Evolutionary conservation across 2,113 vertebrate genomes (phyloP).

Genomic region (Nannobrachium achirus): DNA sequence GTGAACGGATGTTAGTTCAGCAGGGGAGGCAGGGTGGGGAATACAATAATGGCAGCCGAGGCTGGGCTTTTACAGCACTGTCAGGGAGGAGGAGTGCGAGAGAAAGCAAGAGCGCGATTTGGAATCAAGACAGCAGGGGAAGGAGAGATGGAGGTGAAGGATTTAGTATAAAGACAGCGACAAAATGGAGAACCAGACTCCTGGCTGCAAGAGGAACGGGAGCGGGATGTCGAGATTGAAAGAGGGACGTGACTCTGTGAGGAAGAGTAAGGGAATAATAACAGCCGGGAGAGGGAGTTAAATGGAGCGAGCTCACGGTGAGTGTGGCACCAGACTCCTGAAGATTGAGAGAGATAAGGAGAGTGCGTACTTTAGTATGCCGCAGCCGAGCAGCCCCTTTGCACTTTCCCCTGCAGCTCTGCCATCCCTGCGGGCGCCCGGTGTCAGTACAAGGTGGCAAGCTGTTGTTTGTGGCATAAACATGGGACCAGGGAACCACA

Average conservation of each 20-base stretch:
- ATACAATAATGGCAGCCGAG: no score
- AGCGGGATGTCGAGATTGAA: no score
- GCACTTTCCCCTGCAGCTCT: conserved; percentile 31
- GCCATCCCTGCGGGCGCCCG: conserved; percentile 35
- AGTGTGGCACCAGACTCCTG: not conserved
- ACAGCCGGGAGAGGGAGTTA: not conserved
- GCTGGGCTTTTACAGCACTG: no score
- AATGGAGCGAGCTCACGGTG: not conserved
- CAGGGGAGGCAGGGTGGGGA: no score
- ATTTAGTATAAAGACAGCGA: not conserved
- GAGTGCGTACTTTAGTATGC: conserved; percentile 44
- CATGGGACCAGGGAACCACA: conserved; percentile 8
- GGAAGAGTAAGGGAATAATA: not conserved
- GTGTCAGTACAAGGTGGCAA: conserved; percentile 30
- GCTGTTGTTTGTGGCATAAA: conserved; percentile 44
- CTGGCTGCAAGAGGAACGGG: no score
- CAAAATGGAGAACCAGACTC: not conserved
- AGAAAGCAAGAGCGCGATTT: not conserved
- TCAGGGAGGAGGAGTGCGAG: not conserved
- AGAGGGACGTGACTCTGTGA: not conserved
- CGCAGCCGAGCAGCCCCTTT: conserved; percentile 7
- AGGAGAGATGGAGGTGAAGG: no score
- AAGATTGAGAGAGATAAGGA: not conserved
- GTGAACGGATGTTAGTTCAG: not conserved
- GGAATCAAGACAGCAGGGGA: not conserved